Base-by-base conservation (phyloP, 1,140 invertebrate genomes). In the Triops longicaudatus region DNA sequence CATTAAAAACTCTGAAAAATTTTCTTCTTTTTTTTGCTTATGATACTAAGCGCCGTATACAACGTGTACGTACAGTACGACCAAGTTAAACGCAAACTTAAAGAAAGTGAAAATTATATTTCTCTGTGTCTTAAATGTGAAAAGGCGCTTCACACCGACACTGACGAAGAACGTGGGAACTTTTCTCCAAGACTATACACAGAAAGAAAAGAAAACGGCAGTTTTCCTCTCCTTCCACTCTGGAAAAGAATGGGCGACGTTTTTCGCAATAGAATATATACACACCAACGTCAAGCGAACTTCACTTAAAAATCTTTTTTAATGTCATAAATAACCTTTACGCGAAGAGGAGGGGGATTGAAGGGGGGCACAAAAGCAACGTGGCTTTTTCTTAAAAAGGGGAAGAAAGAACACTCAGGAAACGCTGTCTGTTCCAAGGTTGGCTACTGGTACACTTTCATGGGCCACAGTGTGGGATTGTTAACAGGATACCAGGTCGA, bases 391-490 rank as follows among this genome's bases (percentile, higher is more conserved):
- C 11, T 17, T 22, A 63, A 63, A 37, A 37, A 7, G 31, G 31
- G 31, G 31, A 37, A 37, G 31, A 37, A 37, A 37, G 31, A 37
- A 37, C 31, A 37, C 31, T 37, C 31, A 37, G 31, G 31, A 37
- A 37, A 37, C 31, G 31, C 2, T 37, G 31, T 2, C 31, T 37
- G 31, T 37, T 37, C 31, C 31, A 37, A 37, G 31, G 31, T 37
- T 37, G 50, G 50, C 50, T 63, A 63, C 50, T 63, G 50, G 50
- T 63, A 63, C 50, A 63, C 50, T 63, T 63, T 63, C 50, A 63
- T 63, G 50, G 50, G 50, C 50, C 50, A 63, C 10, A 63, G 50
- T 6, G 50, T 63, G 50, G 50, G 50, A 63, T 63, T 63, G 50
- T 63, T 63, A 10, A 63, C 50, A 9, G 50, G 50, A 22, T 63